Percentiles rank a stretch among this genome's conserved stretches.
Evolutionary conservation across 2,113 vertebrate species (phyloP).

Genomic region (Girardinichthys multiradiatus): DNA sequence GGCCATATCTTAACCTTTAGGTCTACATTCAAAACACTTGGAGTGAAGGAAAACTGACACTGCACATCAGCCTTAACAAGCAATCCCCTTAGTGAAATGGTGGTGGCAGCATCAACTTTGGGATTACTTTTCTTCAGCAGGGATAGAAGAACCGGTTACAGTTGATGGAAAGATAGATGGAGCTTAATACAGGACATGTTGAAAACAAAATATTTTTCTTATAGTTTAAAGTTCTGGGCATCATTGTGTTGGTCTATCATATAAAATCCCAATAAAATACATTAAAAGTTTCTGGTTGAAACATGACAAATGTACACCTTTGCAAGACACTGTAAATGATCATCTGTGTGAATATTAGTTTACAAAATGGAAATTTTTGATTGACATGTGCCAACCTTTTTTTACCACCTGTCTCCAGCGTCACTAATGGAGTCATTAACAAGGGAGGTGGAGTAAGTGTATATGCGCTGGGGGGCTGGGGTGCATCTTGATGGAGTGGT

Average conservation of each 20-base stretch:
- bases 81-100: too few relatives aligned
- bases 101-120: too few relatives aligned
- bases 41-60: too few relatives aligned
- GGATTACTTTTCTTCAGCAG: too few relatives aligned
- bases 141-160: too few relatives aligned
- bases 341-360: background rate
- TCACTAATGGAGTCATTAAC: slow-evolving; percentile 59
- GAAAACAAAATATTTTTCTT: background rate
- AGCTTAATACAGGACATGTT: background rate
- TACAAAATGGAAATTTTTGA: slow-evolving; percentile 28
- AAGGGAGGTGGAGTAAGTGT: slow-evolving; percentile 16
- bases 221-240: background rate
- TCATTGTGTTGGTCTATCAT: background rate
- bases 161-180: too few relatives aligned
- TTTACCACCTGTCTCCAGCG: slow-evolving; percentile 41
- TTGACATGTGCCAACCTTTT: slow-evolving; percentile 51
- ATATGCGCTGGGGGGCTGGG: slow-evolving; percentile 23
- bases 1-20: too few relatives aligned
- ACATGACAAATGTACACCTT: background rate
- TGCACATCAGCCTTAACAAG: too few relatives aligned
- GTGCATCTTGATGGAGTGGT: slow-evolving; percentile 62
- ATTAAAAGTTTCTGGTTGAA: too few relatives aligned
- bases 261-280: background rate
- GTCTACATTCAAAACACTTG: too few relatives aligned
- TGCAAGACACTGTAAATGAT: background rate